Percentiles rank a stretch among this genome's conserved stretches.
phyloP scores from a whole-genome alignment of 2,797 vertebrate species.

The Macrochelys suwanniensis region DNA sequence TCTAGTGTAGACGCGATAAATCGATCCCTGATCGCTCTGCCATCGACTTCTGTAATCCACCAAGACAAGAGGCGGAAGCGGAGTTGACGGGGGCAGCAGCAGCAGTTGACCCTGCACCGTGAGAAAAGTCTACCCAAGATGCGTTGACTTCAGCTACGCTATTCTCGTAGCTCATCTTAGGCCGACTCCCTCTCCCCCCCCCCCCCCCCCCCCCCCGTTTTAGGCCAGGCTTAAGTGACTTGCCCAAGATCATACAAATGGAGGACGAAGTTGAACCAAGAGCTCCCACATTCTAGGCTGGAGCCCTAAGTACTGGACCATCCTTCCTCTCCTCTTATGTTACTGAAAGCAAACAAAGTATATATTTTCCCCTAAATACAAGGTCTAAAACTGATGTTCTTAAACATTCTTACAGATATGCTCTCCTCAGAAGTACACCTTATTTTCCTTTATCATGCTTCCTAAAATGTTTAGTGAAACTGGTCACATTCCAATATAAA shows the following conservation, averaged over 20 bases:
- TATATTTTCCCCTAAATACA: neutral
- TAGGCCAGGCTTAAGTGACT: neutral
- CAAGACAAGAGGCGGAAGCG: no score
- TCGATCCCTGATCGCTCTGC: no score
- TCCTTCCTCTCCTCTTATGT: neutral
- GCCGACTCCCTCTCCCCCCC: no score
- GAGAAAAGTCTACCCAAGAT: no score
- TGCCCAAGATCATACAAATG: neutral
- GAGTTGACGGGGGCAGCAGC: no score
- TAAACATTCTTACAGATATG: neutral
- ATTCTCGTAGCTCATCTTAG: no score
- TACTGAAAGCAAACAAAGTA: neutral
- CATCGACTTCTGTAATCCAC: no score
- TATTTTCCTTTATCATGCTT: neutral
- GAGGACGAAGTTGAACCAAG: neutral
- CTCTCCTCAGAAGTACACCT: neutral
- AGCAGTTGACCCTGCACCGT: no score
- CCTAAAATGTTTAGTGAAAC: neutral
- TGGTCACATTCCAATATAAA: neutral
- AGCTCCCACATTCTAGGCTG: rapidly evolving
- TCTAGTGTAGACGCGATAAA: no score
- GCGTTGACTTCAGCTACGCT: no score
- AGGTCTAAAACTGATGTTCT: neutral
- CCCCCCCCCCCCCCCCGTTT: no score
- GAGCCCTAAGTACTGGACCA: neutral